Base-by-base conservation (phyloP, 1,140 invertebrate genomes). In the Acarapis woodi region DNA sequence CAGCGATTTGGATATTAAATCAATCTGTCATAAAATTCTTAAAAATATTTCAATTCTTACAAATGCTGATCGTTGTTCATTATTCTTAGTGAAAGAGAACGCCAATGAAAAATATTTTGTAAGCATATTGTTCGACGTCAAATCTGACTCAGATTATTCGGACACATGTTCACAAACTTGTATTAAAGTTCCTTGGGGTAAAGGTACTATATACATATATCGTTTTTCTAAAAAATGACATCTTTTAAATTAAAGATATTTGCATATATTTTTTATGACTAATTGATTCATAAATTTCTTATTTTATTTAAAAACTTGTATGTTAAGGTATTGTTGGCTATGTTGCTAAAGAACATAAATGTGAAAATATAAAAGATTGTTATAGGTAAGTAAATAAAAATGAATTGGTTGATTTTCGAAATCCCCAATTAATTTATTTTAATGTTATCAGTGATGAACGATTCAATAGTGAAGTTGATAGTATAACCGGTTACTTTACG, bases 281-380 rank as follows among this genome's bases (percentile, higher is more conserved):
- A n/a, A n/a, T n/a, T n/a, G n/a, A n/a, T n/a, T n/a, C n/a, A n/a
- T n/a, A n/a, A n/a, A n/a, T n/a, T n/a, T n/a, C n/a, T n/a, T n/a
- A n/a, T n/a, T n/a, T n/a, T n/a, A n/a, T n/a, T n/a, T n/a, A n/a
- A n/a, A n/a, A n/a, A n/a, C n/a, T n/a, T n/a, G n/a, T n/a, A n/a
- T n/a, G n/a, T n/a, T n/a, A n/a, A n/a, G n/a, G 85, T 22, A 87
- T 90, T 46, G 76, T 83, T 1, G 83, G 83, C 4, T 79, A 79
- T 58, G 82, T 88, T 5, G 83, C 83, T 2, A 70, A 83, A 49
- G 83, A 72, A 46, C 82, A 80, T 15, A 73, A 82, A 51, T 67
- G 76, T 9, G 72, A 87, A 46, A 88, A 90, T 58, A 88, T 90
- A 56, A 75, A 79, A 9, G 80, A 93, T 58, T 83, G 82, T 33